Evolutionary conservation across 2,888 invertebrate genomes (phyloP), one percentile per base, ranked within the genome.

Genomic region (Gnatocerus cornutus): DNA sequence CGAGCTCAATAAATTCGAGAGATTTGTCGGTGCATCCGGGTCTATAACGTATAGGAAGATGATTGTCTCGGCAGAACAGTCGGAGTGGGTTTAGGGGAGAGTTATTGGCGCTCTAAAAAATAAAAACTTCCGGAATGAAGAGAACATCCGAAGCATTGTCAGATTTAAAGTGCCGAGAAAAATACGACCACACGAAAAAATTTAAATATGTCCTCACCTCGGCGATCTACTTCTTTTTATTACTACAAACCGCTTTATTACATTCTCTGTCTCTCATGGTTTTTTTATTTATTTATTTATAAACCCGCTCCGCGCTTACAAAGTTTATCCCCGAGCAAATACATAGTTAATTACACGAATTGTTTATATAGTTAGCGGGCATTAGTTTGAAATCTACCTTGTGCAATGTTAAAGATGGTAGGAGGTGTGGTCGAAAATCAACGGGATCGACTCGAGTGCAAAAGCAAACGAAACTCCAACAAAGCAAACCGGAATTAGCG

Each of bases 1-100:
- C 74, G 74, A 72, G 74, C 75, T 75, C 78, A 70, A 76, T 76
- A 77, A 75, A 78, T 74, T 76, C 76, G 73, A 64, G 73, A 75
- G 78, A 78, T 78, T 78, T 74, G 75, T 74, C 75, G 73, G 72
- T 73, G 68, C 53, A 30, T 63, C 53, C 63, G 59, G 27, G 12
- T 41, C 56, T 41, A 12, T 12, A 27, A 56, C 56, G 33, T 48
- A 61, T 39, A 50, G 48, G 50, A 61, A 61, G 59, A 59, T 46
- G 61, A 61, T 61, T 61, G 61, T 61, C 48, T 61, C 48, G 61
- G 45, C 55, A 33, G 53, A 41, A 10, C 21, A 12, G 27, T 13
- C 56, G 33, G 33, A 29, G 43, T 41, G 58, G 55, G 43, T 41
- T 59, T 33, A 46, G 41, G 37, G 61, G 21, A 37, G 50, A 61